Conservation (phyloP, 2,888 invertebrate species). For the Apamea sordens region DNA sequence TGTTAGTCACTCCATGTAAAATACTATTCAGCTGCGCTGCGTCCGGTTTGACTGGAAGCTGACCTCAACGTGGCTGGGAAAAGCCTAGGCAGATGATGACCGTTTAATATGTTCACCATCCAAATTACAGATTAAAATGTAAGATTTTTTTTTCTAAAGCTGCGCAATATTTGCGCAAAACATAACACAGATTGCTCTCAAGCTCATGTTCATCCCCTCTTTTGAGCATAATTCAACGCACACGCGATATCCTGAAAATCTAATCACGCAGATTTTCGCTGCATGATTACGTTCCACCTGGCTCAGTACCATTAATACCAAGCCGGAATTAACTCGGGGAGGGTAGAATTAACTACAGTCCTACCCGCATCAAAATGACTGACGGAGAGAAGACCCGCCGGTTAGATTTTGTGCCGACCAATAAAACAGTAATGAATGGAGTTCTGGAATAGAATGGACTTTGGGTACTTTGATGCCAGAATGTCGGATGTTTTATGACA, state of each 20-base stretch:
- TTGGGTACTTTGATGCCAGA: not conserved
- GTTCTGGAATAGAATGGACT: conserved; percentile 14
- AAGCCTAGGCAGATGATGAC: no score
- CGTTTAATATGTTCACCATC: no score
- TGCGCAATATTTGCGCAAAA: not conserved
- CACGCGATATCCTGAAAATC: conserved; percentile 21
- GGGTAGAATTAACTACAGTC: conserved; percentile 47
- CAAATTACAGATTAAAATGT: no score
- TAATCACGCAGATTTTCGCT: conserved; percentile 30
- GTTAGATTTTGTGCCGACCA: conserved; percentile 36
- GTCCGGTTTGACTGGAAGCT: no score
- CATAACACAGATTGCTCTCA: not conserved
- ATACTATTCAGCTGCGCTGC: no score
- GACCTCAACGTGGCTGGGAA: no score
- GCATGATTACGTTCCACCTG: conserved; percentile 48
- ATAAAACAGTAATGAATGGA: conserved; percentile 45
- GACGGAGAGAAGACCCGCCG: conserved; percentile 32
- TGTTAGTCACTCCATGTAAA: no score
- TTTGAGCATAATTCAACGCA: not conserved
- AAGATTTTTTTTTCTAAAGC: no score
- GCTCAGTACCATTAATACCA: conserved; percentile 33
- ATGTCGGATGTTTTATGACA: not conserved
- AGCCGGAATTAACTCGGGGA: conserved; percentile 47
- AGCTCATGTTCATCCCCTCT: not conserved
- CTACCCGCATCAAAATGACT: conserved; percentile 60